Evolutionary conservation across 1,140 invertebrate species (phyloP).

Genomic region (Lineus longissimus): DNA sequence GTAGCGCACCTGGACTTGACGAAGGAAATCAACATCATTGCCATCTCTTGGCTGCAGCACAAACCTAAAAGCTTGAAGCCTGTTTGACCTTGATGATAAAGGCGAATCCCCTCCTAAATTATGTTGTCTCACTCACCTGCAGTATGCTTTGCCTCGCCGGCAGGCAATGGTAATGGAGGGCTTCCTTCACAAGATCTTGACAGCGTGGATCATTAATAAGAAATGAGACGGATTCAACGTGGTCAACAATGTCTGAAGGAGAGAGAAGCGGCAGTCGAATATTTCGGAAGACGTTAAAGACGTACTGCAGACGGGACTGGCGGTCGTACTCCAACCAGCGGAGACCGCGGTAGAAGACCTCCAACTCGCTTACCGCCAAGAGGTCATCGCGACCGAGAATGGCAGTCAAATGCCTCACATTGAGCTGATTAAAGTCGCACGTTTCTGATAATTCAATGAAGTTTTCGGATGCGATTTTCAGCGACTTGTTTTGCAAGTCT

Average conservation of each 20-base stretch:
- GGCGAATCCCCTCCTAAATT: too few species aligned
- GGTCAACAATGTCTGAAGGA: constrained; percentile 28
- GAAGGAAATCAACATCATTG: too few species aligned
- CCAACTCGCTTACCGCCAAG: constrained; percentile 21
- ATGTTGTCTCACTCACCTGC: constrained; percentile 24
- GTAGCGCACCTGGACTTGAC: too few species aligned
- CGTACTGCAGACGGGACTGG: constrained; percentile 19
- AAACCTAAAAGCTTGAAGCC: too few species aligned
- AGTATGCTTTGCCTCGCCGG: constrained; percentile 30
- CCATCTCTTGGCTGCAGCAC: too few species aligned
- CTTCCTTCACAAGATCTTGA: constrained; percentile 31
- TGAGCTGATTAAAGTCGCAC: constrained; percentile 22
- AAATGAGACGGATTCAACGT: constrained; percentile 24
- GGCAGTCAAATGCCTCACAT: constrained; percentile 18
- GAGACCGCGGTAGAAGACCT: constrained; percentile 23
- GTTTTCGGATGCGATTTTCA: constrained; percentile 25
- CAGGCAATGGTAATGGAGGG: constrained; percentile 34
- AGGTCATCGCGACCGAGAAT: constrained; percentile 29
- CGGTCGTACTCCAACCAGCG: constrained; percentile 26
- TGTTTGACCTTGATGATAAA: too few species aligned
- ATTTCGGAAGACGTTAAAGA: constrained; percentile 19
- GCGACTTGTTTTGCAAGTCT: constrained; percentile 16
- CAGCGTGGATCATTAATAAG: constrained; percentile 30
- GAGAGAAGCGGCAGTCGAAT: constrained; percentile 28
- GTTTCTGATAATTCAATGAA: constrained; percentile 21